Base-by-base conservation (phyloP, 2,113 vertebrate species). In the Neofelis nebulosa region DNA sequence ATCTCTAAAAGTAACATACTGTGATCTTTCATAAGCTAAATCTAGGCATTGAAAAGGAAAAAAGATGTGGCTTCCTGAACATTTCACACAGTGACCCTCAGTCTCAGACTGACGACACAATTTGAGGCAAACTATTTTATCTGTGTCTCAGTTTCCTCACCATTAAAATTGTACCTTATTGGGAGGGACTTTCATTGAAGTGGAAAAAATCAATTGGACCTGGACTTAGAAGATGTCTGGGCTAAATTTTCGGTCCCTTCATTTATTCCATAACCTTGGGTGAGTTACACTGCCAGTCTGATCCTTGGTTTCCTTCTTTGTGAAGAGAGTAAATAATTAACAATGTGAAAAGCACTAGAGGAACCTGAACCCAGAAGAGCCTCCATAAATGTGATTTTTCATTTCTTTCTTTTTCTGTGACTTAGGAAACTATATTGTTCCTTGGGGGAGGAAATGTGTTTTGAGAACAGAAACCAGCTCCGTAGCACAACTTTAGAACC, bases 281-380 rank as follows among this genome's bases (percentile, higher is more conserved):
- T 23, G 48, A 68, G 36, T 36, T 71, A 69, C 71, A 41, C 12
- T 45, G 68, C 57, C 87, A 63, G 61, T 38, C 36, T 76, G 63
- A 55, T 57, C 19, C 61, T 68, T 19, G 5, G 66, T 36, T 65
- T 81, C 55, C 79, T 83, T 29, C 27, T 79, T 61, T 50, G 10
- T 91, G 86, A 97, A 71, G 25, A 15, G 9, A 93, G 71, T 52
- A 63, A 96, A 95, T 74, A 57, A 80, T 68, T 88, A 90, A 36
- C 33, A 69, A 3, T 6, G 3, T 92, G 45, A 16, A 82, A 69
- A 76, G 21, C 27, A 61, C 89, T 55, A 57, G 55, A 69, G 48
- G 33, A 83, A 61, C 12, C 71, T 63, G 11, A n/a, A 68, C 36
- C 38, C 48, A 55, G 15, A 10, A 73, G 27, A 65, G 19, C 7